Base-by-base conservation (phyloP, 2,888 invertebrate species). In the Sphaerophoria taeniata region DNA sequence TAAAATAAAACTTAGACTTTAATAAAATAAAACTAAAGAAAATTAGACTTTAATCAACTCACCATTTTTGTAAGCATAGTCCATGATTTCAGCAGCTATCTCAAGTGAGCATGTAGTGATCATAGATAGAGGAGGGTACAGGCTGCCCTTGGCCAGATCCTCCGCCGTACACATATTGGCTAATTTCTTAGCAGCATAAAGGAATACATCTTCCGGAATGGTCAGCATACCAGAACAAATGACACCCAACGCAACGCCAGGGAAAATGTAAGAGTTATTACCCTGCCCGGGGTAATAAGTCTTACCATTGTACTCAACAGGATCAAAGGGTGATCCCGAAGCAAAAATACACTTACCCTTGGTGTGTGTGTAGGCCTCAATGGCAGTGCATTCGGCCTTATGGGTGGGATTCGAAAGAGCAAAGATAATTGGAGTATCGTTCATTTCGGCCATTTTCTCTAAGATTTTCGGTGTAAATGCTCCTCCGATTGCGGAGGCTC, bases 321-420 rank as follows among this genome's bases (percentile, higher is more conserved):
- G 96, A 63, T 95, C 94, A 93, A 99, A 99, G 11, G 99, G 99
- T 34, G 98, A 98, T 31, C 99, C 99, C 82, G 98, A 98, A 33
- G 99, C 98, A 93, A 99, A 99, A 84, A 99, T 94, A 71, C 96
- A 97, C 83, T 94, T 95, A 49, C 99, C 99, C 96, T 97, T 95
- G 0, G 99, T 98, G 89, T 95, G 92, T 51, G 92, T 94, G 92
- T 99, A 99, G 4, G 99, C 99, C 89, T 98, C 95, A 92, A 98
- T 97, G n/a, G 99, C 99, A n/a, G 99, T 99, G 91, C 99, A 99
- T 93, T 99, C 99, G 0, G 99, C 98, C 93, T 98, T 98, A 92
- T 95, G 95, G 72, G 99, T 99, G 72, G 99, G 99, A 93, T 99
- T 99, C 91, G 99, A 99, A 60, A 99, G 94, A 11, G 99, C 99